Conservation (phyloP, 2,888 invertebrate species). For the Epistrophella euchroma region DNA sequence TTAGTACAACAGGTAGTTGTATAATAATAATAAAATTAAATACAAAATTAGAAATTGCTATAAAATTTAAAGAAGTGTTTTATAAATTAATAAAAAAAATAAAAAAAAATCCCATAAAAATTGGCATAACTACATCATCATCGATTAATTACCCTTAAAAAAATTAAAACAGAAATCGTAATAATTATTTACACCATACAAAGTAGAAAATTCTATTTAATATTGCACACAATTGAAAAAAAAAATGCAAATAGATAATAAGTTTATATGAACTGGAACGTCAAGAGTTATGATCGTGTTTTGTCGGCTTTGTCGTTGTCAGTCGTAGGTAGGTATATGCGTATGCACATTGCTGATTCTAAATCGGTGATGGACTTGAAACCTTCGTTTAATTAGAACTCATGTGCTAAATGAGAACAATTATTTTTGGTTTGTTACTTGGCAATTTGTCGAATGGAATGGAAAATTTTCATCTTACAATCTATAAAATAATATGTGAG, state of each 20-base stretch:
- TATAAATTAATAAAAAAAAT: no score
- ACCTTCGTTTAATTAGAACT: slow-evolving; percentile 57
- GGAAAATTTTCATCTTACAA: background rate
- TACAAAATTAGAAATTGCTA: no score
- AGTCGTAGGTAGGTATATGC: background rate
- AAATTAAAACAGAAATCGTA: background rate
- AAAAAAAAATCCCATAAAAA: no score
- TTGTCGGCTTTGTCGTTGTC: background rate
- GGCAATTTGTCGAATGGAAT: slow-evolving; percentile 5
- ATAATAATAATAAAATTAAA: no score
- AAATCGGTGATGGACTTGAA: background rate
- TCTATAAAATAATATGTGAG: background rate
- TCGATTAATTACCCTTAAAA: background rate
- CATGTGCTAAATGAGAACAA: slow-evolving; percentile 68
- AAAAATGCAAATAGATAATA: slow-evolving; percentile 1
- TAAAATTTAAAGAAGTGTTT: no score
- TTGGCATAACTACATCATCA: background rate
- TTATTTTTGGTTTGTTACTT: slow-evolving; percentile 31
- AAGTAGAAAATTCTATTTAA: background rate
- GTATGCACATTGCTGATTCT: background rate
- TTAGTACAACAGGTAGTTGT: no score
- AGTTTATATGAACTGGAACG: slow-evolving; percentile 1
- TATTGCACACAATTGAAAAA: background rate
- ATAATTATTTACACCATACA: slow-evolving; percentile 5
- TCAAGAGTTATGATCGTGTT: background rate